These are phyloP conservation scores for Lacerta bilineata DNA, from an alignment of 2,797 vertebrate species.

Conservation along the genomic window DNA sequence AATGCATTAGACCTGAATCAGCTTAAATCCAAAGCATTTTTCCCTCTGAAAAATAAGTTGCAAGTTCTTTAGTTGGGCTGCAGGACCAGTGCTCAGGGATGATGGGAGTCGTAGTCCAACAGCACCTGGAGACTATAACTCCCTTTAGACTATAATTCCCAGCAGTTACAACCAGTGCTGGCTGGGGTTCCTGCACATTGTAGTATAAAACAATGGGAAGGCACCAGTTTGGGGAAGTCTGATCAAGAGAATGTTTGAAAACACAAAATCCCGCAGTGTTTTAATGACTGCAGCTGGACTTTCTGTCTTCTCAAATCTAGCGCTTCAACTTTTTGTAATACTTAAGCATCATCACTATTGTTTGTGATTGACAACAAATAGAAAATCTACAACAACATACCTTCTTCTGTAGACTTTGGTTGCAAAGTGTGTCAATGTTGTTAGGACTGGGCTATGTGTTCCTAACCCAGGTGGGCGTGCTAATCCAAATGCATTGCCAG, in stretches of 20 bases:
- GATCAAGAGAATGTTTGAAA: neutral
- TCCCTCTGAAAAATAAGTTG: neutral
- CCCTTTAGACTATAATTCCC: too few species aligned
- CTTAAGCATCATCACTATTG: neutral
- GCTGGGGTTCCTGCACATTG: too few species aligned
- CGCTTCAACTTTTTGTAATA: neutral
- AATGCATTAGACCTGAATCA: neutral
- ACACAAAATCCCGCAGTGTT: neutral
- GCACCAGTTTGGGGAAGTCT: too few species aligned
- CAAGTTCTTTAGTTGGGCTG: neutral
- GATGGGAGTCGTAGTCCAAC: too few species aligned
- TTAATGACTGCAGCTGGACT: neutral
- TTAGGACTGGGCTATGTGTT: neutral
- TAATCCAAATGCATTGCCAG: neutral
- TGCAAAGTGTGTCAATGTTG: neutral
- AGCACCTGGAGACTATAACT: too few species aligned
- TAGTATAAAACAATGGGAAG: too few species aligned
- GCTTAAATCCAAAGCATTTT: neutral
- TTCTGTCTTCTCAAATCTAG: neutral
- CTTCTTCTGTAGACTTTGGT: neutral
- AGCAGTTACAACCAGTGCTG: too few species aligned
- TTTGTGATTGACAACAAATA: slow-evolving; percentile 29
- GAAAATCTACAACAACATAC: neutral
- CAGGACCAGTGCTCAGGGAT: too few species aligned
- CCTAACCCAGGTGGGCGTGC: neutral